Evolutionary conservation across 2,888 invertebrate genomes (phyloP), one percentile per base, ranked within the genome.

Genomic region (Galerucella calmariensis): DNA sequence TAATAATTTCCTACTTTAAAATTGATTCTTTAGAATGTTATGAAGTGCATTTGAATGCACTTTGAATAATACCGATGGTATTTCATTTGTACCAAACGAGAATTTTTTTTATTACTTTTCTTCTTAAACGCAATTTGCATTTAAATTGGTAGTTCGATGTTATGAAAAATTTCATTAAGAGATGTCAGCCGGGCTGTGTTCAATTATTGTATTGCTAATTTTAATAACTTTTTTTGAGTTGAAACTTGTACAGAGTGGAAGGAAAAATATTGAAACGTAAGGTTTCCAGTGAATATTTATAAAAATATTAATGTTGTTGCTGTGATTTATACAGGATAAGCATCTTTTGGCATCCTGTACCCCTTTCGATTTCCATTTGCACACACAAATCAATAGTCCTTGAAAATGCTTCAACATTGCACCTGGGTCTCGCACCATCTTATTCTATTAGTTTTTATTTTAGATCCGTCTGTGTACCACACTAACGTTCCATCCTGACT

Each of bases 21-120:
- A 63, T 63, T 41, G 63, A 63, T 63, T 63, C 63, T 63, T 63
- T 63, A 63, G 63, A 65, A 65, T 65, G 46, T 65, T 20, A 44
- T 46, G 46, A 65, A 46, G 63, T 44, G 46, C 63, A 65, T 65
- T 65, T 65, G 63, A 65, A 65, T 46, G 46, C 46, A 20, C 46
- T 46, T 61, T 61, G 16, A 56, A 56, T 56, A 56, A 16, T 16
- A 56, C 56, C 56, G 56, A 16, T 56, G 10, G 10, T 20, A 20
- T 56, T n/a, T 56, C 9, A 20, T 56, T 56, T 56, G 20, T 56
- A 48, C 12, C 10, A 2, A 10, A 56, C 56, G 51, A 51, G 14
- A 51, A n/a, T 56, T 65, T 46, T 63, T 63, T 65, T 65, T 10
- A 65, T 44, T 41, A 44, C 63, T 65, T 46, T 16, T 65, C 46